Evolutionary conservation across 2,888 invertebrate species (phyloP).

Genomic region (Corbicula japonica): DNA sequence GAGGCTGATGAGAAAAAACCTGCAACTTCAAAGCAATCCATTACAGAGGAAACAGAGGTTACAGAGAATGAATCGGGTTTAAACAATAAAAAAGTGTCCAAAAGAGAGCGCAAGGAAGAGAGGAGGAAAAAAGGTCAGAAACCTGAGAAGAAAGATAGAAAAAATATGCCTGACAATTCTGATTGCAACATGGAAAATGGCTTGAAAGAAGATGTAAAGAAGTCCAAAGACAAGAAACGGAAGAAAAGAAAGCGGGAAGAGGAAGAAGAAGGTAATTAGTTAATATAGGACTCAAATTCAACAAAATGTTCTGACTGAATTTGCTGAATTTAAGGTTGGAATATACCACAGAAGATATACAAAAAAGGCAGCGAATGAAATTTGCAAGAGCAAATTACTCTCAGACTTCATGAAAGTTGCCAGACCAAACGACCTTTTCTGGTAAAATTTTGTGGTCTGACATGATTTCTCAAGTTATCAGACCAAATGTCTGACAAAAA

Average conservation of each 20-base stretch:
- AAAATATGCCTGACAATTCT: neutral
- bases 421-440: no score
- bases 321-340: no score
- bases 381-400: no score
- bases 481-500: no score
- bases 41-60: neutral
- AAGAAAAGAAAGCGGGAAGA: slow-evolving; percentile 54
- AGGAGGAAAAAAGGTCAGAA: slow-evolving; percentile 69
- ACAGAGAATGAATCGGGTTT: neutral
- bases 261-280: slow-evolving; percentile 19
- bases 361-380: no score
- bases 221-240: slow-evolving; percentile 61
- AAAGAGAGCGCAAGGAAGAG: slow-evolving; percentile 77
- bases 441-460: no score
- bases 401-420: no score
- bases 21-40: neutral
- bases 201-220: slow-evolving; percentile 50
- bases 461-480: no score
- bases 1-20: neutral
- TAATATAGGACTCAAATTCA: no score
- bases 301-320: no score
- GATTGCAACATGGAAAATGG: slow-evolving; percentile 35
- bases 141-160: slow-evolving; percentile 56
- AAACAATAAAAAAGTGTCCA: slow-evolving; percentile 62
- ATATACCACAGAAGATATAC: no score